Conservation (phyloP, 2,113 vertebrate genomes). For the Tricholaema leucomelas region DNA sequence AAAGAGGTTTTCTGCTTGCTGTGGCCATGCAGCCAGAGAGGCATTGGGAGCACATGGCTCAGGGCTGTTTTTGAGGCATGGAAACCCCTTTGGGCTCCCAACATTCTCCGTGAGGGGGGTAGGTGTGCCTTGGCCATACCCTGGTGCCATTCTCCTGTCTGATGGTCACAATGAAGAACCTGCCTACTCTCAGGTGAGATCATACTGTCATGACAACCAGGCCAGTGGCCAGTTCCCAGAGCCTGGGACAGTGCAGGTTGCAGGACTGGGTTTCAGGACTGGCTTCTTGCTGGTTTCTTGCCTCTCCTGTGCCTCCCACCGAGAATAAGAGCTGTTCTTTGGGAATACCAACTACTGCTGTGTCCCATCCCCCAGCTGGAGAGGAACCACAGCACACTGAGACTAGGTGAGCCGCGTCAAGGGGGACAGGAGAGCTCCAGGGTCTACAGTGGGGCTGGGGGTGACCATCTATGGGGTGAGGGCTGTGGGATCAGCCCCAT, state of each 20-base stretch:
- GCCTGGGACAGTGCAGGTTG: not conserved
- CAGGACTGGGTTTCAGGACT: accelerated
- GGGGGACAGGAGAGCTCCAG: accelerated
- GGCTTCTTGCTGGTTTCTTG: accelerated
- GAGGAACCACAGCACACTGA: not conserved
- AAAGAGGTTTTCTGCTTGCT: not conserved
- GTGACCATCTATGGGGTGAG: not conserved
- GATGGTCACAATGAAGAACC: not conserved
- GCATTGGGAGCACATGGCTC: accelerated
- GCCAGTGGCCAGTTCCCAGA: not conserved
- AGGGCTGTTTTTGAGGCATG: not conserved
- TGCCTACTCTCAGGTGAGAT: accelerated
- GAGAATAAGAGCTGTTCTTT: not conserved
- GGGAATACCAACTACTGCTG: accelerated
- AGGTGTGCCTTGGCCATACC: not conserved
- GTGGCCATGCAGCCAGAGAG: accelerated
- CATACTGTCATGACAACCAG: not conserved
- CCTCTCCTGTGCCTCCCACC: not conserved
- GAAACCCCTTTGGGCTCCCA: not conserved
- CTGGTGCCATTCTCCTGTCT: no score
- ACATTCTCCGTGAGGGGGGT: not conserved
- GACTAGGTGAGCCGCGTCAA: not conserved
- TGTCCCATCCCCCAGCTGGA: not conserved
- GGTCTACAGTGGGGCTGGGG: not conserved
- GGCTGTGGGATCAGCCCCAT: not conserved